Percentiles rank a stretch among this genome's conserved stretches.
phyloP scores from a whole-genome alignment of 2,888 invertebrate species.

The Melangyna quadrimaculata region DNA sequence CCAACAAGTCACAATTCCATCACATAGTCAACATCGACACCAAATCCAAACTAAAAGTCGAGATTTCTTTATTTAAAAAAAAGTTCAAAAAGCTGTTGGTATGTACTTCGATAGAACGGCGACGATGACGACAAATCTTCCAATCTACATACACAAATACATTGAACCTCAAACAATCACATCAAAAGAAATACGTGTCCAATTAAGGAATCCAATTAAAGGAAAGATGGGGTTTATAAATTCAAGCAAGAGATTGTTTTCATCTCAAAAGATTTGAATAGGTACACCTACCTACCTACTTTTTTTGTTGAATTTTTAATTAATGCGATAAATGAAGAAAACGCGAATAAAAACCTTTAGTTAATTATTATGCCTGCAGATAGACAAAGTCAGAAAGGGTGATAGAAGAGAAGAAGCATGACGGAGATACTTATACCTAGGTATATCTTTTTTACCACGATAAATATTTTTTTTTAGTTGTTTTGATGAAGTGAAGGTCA shows the following conservation, averaged over 20 bases:
- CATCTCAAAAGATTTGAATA: slow-evolving; percentile 39
- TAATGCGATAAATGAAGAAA: slow-evolving; percentile 44
- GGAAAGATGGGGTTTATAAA: slow-evolving; percentile 24
- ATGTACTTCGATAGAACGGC: neutral
- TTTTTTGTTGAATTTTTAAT: slow-evolving; percentile 47
- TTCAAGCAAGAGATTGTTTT: slow-evolving; percentile 16
- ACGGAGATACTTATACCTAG: too few species aligned
- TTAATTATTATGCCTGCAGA: slow-evolving; percentile 44
- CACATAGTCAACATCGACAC: neutral
- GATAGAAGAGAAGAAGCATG: neutral
- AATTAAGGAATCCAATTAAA: slow-evolving; percentile 65
- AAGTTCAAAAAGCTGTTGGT: neutral
- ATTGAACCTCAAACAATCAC: slow-evolving; percentile 24
- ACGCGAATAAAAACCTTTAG: slow-evolving; percentile 24
- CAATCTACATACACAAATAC: neutral
- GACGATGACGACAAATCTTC: neutral
- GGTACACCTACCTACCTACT: neutral
- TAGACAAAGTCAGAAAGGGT: neutral
- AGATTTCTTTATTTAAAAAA: neutral
- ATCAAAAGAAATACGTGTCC: slow-evolving; percentile 52
- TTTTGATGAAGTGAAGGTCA: slow-evolving; percentile 30
- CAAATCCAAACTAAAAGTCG: neutral
- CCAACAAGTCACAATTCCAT: neutral
- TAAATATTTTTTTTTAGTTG: neutral
- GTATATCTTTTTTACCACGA: neutral